Conservation (phyloP, 2,888 invertebrate species). For the Operophtera brumata region DNA sequence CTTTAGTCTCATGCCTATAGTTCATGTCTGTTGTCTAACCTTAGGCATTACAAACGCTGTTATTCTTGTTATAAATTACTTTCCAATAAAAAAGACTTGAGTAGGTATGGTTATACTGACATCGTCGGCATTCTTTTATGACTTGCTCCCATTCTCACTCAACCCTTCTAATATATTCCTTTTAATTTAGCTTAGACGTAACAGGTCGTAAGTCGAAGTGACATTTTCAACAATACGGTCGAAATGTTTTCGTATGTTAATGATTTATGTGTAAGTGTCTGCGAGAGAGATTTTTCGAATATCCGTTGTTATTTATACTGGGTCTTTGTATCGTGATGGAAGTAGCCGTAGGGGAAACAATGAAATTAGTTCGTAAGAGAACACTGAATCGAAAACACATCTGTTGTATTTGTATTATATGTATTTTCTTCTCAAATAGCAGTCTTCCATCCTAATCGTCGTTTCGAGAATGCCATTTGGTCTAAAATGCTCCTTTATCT, state of each 20-base stretch:
- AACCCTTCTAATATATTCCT: conserved; percentile 48
- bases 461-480: too few relatives aligned
- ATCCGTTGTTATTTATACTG: conserved; percentile 62
- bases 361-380: conserved; percentile 36
- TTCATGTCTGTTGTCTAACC: conserved; percentile 6
- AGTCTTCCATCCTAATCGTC: neutral
- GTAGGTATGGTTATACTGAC: conserved; percentile 33
- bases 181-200: conserved; percentile 73
- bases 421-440: neutral
- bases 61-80: conserved; percentile 9
- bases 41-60: neutral
- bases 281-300: conserved; percentile 64
- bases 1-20: conserved; percentile 4
- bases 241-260: conserved; percentile 80
- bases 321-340: conserved; percentile 56
- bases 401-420: conserved; percentile 5
- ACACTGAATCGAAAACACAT: neutral
- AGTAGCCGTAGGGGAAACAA: conserved; percentile 57
- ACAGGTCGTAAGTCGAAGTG: conserved; percentile 78
- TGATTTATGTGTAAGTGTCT: conserved; percentile 77
- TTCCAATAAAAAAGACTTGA: conserved; percentile 21
- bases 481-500: too few relatives aligned
- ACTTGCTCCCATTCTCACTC: conserved; percentile 50
- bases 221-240: conserved; percentile 78
- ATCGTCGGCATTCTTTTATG: conserved; percentile 68